Percentiles rank a stretch among this genome's conserved stretches.
Conservation (phyloP, 2,797 vertebrate genomes). For the Limnodromus scolopaceus region DNA sequence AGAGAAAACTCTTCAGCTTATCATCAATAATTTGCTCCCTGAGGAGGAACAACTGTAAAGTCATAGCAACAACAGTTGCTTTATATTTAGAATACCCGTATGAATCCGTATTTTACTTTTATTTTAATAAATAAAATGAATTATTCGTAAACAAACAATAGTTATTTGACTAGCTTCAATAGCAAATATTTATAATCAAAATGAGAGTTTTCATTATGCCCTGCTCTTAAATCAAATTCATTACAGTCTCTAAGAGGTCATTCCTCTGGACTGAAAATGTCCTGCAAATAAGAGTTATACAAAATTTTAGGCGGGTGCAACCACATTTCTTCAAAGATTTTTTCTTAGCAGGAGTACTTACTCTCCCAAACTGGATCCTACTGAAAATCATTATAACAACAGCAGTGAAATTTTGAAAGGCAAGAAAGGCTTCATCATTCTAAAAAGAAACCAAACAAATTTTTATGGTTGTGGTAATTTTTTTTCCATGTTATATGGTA, state of each 20-base stretch:
- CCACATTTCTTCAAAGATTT: not conserved
- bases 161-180: not conserved
- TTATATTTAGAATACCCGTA: not conserved
- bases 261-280: not conserved
- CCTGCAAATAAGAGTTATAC: not conserved
- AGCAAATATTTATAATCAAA: not conserved
- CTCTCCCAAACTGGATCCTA: not conserved
- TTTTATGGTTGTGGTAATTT: not conserved
- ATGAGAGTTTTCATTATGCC: not conserved
- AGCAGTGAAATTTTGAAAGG: not conserved
- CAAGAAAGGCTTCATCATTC: not conserved
- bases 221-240: not conserved
- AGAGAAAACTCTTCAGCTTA: not conserved
- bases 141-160: not conserved
- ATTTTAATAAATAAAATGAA: not conserved
- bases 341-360: not conserved
- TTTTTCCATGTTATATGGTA: not conserved
- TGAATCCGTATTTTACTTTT: not conserved
- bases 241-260: not conserved
- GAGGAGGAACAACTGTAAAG: not conserved
- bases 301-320: not conserved
- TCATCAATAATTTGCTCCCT: not conserved
- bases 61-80: not conserved
- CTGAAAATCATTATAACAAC: not conserved
- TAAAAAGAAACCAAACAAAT: not conserved